Evolutionary conservation across 2,888 invertebrate species (phyloP).

Genomic region (Lordiphosa andalusiaca): DNA sequence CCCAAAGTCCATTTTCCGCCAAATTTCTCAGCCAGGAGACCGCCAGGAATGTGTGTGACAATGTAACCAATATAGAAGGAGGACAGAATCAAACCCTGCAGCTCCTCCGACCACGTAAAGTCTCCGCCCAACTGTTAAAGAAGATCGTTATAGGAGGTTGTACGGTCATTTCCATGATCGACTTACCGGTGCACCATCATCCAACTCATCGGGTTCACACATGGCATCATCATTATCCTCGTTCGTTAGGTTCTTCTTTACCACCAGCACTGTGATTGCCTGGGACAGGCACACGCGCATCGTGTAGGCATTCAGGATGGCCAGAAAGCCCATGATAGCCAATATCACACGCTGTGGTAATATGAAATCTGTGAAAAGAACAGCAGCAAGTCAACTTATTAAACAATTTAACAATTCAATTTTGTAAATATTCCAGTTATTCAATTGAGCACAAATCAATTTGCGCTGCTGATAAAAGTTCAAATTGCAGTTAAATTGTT

Average conservation of each 20-base stretch:
- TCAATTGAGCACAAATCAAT: conserved; percentile 62
- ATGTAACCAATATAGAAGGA: conserved; percentile 94
- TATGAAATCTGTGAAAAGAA: conserved; percentile 65
- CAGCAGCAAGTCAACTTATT: conserved; percentile 2
- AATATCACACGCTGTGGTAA: conserved; percentile 85
- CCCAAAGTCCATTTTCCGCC: conserved; percentile 93
- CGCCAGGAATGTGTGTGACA: conserved; percentile 90
- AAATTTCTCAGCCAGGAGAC: conserved; percentile 88
- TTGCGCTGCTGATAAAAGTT: conserved; percentile 37
- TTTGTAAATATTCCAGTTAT: conserved; percentile 44
- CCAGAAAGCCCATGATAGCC: conserved; percentile 87
- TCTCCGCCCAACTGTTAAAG: conserved; percentile 44
- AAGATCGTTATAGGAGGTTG: background rate
- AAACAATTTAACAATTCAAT: conserved; percentile 21
- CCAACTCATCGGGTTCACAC: conserved; percentile 67
- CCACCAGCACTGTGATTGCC: conserved; percentile 87
- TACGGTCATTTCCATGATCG: background rate
- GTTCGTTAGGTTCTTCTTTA: conserved; percentile 63
- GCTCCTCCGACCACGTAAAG: conserved; percentile 85
- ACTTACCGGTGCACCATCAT: conserved; percentile 29
- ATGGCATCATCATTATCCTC: conserved; percentile 46
- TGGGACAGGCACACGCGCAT: conserved; percentile 87
- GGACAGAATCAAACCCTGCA: conserved; percentile 89
- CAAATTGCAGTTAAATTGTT: conserved; percentile 60
- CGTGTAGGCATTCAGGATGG: conserved; percentile 87